phyloP scores from a whole-genome alignment of 2,888 invertebrate species.

The Synanthedon myopaeformis region DNA sequence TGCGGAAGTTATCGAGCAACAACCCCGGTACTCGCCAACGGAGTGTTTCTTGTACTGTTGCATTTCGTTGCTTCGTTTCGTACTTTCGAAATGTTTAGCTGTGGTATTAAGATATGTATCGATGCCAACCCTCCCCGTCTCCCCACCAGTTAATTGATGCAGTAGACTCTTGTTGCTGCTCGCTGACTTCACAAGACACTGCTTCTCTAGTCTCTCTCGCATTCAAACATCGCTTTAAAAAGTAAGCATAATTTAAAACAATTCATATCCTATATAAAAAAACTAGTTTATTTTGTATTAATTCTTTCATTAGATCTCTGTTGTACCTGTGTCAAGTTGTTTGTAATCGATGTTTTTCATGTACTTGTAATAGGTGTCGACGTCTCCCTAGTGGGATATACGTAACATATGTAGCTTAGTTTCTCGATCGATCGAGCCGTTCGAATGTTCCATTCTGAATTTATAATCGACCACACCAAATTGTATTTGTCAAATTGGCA shows the following conservation, averaged over 20 bases:
- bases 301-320: slow-evolving; percentile 69
- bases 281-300: slow-evolving; percentile 66
- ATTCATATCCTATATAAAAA: slow-evolving; percentile 52
- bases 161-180: slow-evolving; percentile 61
- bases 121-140: slow-evolving; percentile 50
- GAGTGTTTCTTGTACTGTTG: slow-evolving; percentile 19
- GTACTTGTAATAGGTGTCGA: slow-evolving; percentile 53
- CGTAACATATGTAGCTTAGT: slow-evolving; percentile 40
- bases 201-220: slow-evolving; percentile 68
- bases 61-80: slow-evolving; percentile 30
- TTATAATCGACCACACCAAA: slow-evolving; percentile 27
- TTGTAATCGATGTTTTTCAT: slow-evolving; percentile 55
- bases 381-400: slow-evolving; percentile 43
- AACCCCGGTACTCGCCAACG: background rate
- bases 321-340: slow-evolving; percentile 68
- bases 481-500: slow-evolving; percentile 35
- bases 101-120: slow-evolving; percentile 18
- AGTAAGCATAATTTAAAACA: slow-evolving; percentile 57
- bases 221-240: slow-evolving; percentile 54
- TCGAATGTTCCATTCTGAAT: slow-evolving; percentile 30
- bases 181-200: slow-evolving; percentile 51
- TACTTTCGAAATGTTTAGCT: slow-evolving; percentile 27
- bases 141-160: slow-evolving; percentile 66
- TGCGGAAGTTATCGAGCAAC: too few species aligned
- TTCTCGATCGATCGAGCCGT: slow-evolving; percentile 46